These are phyloP conservation scores for Mionectes macconnelli DNA, from an alignment of 2,113 vertebrate species.

Conservation along the genomic window DNA sequence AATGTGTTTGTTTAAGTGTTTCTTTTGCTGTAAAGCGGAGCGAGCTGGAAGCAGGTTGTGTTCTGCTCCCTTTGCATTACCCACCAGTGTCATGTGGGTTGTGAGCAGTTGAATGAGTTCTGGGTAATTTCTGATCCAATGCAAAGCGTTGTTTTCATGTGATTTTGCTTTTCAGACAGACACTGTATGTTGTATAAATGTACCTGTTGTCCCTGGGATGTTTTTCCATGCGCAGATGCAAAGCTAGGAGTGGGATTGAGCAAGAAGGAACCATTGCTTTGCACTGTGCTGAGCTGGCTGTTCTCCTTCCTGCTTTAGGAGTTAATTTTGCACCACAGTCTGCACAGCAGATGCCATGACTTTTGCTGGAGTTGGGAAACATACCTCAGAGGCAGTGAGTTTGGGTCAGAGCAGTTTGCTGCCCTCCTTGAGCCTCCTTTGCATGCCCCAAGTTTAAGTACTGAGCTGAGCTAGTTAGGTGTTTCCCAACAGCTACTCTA, in stretches of 20 bases:
- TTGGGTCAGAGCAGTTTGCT: neutral
- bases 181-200: neutral
- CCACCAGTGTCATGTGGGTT: neutral
- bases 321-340: neutral
- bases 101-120: neutral
- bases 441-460: neutral
- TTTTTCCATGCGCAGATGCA: neutral
- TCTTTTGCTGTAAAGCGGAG: slow-evolving; percentile 4
- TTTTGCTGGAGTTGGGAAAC: neutral
- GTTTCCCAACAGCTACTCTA: neutral
- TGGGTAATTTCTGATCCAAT: neutral
- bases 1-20: slow-evolving; percentile 33
- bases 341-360: neutral
- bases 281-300: neutral
- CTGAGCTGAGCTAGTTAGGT: neutral
- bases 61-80: neutral
- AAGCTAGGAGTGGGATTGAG: neutral
- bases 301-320: neutral
- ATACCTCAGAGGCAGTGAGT: neutral
- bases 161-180: slow-evolving; percentile 27
- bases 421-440: neutral
- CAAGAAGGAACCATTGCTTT: neutral
- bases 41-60: neutral
- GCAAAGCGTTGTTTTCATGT: neutral
- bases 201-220: neutral